Conservation (phyloP, 2,113 vertebrate genomes). For the Archilochus colubris region DNA sequence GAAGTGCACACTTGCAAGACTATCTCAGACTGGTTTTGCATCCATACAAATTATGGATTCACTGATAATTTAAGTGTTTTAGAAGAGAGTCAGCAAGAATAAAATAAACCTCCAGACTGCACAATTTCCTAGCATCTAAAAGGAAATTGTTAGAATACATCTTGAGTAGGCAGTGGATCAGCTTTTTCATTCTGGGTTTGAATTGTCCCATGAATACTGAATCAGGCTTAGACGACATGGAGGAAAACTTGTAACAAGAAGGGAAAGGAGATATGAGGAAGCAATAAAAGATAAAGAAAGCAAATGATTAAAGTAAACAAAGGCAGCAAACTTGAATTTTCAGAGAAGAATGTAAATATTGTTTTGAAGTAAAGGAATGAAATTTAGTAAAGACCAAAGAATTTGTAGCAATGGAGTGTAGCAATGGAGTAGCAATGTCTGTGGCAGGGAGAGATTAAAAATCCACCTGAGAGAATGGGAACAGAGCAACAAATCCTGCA, state of each 20-base stretch:
- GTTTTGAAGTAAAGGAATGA: not conserved
- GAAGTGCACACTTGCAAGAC: constrained; percentile 18
- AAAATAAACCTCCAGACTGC: not conserved
- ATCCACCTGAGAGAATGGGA: not conserved
- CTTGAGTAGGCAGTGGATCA: not conserved
- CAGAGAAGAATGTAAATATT: not conserved
- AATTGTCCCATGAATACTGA: not conserved
- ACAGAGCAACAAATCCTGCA: not conserved
- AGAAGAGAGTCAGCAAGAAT: not conserved
- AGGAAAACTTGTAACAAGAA: not conserved
- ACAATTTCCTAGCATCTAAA: not conserved
- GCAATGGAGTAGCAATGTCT: not conserved
- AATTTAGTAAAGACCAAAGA: not conserved
- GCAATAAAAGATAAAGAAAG: not conserved
- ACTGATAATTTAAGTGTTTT: constrained; percentile 33
- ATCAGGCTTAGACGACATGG: not conserved
- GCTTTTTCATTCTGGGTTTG: not conserved
- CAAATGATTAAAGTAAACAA: not conserved
- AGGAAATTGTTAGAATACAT: constrained; percentile 9
- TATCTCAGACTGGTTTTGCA: not conserved
- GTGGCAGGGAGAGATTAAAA: not conserved
- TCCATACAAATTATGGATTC: not conserved
- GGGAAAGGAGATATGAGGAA: not conserved
- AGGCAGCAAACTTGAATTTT: not conserved
- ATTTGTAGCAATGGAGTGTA: not conserved